Conservation (phyloP, 2,797 vertebrate species). For the Florisuga fusca region DNA sequence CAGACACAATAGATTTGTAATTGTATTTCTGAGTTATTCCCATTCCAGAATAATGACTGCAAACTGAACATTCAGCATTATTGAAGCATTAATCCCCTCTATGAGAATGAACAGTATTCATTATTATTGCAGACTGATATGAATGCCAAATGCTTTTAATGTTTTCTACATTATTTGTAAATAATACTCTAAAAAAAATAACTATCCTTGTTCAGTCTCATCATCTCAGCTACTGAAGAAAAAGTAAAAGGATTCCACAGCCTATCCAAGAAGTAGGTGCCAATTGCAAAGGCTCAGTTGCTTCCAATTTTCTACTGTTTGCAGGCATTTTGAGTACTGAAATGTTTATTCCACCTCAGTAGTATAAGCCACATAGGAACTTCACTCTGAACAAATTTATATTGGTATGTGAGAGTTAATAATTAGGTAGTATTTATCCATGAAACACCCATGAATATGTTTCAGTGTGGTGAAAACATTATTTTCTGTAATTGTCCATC, state of each 20-base stretch:
- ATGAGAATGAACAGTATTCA: background rate
- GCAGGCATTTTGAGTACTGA: background rate
- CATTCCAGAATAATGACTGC: slow-evolving; percentile 36
- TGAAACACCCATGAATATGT: background rate
- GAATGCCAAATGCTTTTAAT: slow-evolving; percentile 21
- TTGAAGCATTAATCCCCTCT: background rate
- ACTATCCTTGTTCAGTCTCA: background rate
- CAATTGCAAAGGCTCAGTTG: background rate
- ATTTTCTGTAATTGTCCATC: background rate
- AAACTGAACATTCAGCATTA: slow-evolving; percentile 24
- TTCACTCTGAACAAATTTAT: background rate
- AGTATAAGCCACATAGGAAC: background rate
- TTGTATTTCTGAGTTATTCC: slow-evolving; percentile 20
- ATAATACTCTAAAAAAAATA: background rate
- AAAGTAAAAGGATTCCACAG: background rate
- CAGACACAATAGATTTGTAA: background rate
- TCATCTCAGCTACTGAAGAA: background rate
- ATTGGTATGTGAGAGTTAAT: background rate
- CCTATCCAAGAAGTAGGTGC: background rate
- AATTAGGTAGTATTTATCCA: background rate
- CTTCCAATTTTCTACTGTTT: background rate
- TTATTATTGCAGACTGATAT: background rate
- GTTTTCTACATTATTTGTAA: background rate
- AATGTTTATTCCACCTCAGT: background rate
- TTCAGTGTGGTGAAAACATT: background rate